phyloP scores from a whole-genome alignment of 2,113 vertebrate genomes.

The Strigops habroptila region DNA sequence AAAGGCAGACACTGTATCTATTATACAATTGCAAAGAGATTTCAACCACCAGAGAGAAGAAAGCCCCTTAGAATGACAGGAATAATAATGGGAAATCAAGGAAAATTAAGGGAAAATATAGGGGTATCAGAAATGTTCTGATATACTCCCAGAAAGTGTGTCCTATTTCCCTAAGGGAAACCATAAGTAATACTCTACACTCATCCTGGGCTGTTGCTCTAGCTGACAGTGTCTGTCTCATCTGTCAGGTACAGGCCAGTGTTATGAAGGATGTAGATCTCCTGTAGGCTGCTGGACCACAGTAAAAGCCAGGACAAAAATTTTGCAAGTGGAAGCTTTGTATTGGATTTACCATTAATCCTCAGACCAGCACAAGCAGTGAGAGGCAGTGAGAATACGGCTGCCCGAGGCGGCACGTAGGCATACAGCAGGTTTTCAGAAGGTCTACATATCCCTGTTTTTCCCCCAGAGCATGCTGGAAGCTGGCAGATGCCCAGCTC shows the following conservation, averaged over 20 bases:
- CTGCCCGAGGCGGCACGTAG: not conserved
- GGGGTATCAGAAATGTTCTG: not conserved
- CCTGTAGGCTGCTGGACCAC: not conserved
- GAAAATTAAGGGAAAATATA: not conserved
- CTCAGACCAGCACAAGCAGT: not conserved
- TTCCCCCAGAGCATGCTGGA: not conserved
- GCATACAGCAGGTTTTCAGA: not conserved
- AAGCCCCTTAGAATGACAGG: not conserved
- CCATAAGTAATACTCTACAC: rapidly evolving
- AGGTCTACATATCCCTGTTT: not conserved
- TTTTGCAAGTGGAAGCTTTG: not conserved
- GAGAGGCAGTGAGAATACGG: not conserved
- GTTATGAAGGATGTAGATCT: not conserved
- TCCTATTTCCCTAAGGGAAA: not conserved
- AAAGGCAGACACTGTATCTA: rapidly evolving
- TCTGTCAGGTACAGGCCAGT: too few species aligned
- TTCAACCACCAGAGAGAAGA: not conserved
- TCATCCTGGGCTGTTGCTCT: not conserved
- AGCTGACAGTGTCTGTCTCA: not conserved
- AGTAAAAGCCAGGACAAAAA: not conserved
- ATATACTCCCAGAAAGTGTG: not conserved
- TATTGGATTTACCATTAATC: not conserved
- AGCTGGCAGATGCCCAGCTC: not conserved
- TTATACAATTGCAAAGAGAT: not conserved
- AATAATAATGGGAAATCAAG: not conserved